phyloP scores from a whole-genome alignment of 2,888 invertebrate species.

The Azorinus chamasolen region DNA sequence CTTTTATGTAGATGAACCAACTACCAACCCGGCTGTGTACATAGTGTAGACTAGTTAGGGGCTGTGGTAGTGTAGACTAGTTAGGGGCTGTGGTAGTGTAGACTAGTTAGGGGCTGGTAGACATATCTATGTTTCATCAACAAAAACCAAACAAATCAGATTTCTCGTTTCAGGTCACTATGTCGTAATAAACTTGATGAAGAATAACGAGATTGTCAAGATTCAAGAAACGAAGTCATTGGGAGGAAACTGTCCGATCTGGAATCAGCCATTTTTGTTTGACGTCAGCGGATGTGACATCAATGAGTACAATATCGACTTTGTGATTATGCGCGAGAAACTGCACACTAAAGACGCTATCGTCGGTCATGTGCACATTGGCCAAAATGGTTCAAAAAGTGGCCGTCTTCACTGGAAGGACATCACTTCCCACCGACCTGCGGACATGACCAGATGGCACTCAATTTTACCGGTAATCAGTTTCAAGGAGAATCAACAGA shows the following conservation, averaged over 20 bases:
- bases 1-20: too few relatives aligned
- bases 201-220: constrained; percentile 59
- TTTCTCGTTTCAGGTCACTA: constrained; percentile 77
- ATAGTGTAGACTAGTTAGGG: too few relatives aligned
- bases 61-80: too few relatives aligned
- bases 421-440: constrained; percentile 65
- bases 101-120: too few relatives aligned
- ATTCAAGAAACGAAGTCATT: constrained; percentile 68
- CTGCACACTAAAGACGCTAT: constrained; percentile 74
- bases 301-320: constrained; percentile 71
- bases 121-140: too few relatives aligned
- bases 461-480: constrained; percentile 71
- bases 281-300: constrained; percentile 63
- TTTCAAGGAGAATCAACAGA: constrained; percentile 18
- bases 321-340: constrained; percentile 75
- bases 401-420: constrained; percentile 78
- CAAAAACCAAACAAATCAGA: too few relatives aligned
- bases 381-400: constrained; percentile 64
- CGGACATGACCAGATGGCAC: constrained; percentile 79
- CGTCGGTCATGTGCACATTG: constrained; percentile 78
- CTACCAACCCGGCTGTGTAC: too few relatives aligned
- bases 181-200: constrained; percentile 72
- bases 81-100: too few relatives aligned
- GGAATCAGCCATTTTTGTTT: constrained; percentile 82
- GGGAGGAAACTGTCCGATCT: constrained; percentile 73